Evolutionary conservation across 2,888 invertebrate genomes (phyloP).

Genomic region (Pomacea canaliculata): DNA sequence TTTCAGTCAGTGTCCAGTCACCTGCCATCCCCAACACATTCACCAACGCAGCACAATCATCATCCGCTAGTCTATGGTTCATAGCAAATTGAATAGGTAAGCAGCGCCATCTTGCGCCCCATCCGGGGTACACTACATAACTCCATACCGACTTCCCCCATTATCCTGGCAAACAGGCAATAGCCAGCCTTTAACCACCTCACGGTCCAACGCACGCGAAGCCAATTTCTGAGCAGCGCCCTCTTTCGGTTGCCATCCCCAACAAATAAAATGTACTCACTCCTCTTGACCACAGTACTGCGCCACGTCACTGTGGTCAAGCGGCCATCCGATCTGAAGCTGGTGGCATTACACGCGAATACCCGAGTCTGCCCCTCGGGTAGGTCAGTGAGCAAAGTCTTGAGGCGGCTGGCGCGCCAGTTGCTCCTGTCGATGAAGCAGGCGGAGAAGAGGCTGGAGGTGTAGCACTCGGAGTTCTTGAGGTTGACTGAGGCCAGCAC

Average conservation of each 20-base stretch:
- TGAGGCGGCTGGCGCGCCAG: background rate
- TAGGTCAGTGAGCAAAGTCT: background rate
- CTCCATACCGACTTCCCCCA: too few species aligned
- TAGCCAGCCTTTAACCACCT: slow-evolving; percentile 2
- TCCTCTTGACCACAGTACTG: background rate
- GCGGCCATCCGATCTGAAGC: slow-evolving; percentile 7
- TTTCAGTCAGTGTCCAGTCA: too few species aligned
- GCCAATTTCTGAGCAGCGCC: too few species aligned
- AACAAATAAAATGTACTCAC: background rate
- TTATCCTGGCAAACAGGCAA: background rate
- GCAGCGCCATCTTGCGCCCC: too few species aligned
- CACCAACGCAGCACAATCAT: too few species aligned
- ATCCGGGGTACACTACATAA: too few species aligned
- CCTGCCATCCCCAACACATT: too few species aligned
- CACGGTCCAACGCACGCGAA: background rate
- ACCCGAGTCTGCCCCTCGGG: slow-evolving; percentile 2
- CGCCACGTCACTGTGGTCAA: background rate
- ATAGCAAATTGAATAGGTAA: too few species aligned
- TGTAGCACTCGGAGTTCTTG: slow-evolving; percentile 9
- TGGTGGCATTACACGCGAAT: slow-evolving; percentile 17
- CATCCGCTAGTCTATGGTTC: too few species aligned
- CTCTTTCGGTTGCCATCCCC: background rate
- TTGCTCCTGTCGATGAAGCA: slow-evolving; percentile 2
- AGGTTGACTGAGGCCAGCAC: slow-evolving; percentile 20
- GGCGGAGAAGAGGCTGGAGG: slow-evolving; percentile 7